These are phyloP conservation scores for Trichogramma evanescens DNA, from an alignment of 2,888 invertebrate genomes.

Conservation along the genomic window DNA sequence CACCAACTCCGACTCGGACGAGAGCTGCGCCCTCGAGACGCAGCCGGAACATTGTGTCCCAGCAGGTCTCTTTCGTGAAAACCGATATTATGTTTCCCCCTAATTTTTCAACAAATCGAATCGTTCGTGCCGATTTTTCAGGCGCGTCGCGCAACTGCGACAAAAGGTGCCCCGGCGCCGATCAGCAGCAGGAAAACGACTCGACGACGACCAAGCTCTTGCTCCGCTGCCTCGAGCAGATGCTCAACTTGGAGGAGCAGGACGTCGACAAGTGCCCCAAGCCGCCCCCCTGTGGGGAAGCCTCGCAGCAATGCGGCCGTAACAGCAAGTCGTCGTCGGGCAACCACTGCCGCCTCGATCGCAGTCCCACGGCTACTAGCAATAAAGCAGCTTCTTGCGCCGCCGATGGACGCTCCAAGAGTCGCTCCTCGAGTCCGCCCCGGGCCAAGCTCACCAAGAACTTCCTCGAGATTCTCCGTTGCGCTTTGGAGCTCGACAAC, in stretches of 20 bases:
- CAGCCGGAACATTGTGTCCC: background rate
- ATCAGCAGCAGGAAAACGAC: background rate
- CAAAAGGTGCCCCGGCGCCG: background rate
- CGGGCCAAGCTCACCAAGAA: slow-evolving; percentile 15
- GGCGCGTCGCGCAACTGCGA: background rate
- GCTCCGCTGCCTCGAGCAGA: slow-evolving; percentile 20
- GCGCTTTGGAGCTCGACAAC: slow-evolving; percentile 16
- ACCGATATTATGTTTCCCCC: no score
- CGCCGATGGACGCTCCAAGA: background rate
- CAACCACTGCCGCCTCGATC: no score
- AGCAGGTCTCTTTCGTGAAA: no score
- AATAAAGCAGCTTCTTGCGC: background rate
- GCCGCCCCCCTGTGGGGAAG: no score
- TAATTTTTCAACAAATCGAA: no score
- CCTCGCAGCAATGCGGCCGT: no score
- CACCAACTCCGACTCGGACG: background rate
- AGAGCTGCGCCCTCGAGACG: slow-evolving; percentile 2
- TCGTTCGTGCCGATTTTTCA: background rate
- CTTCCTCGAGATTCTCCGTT: slow-evolving; percentile 20
- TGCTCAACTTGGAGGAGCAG: slow-evolving; percentile 20
- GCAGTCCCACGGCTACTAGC: no score
- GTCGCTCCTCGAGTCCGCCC: background rate
- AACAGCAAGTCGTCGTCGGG: no score
- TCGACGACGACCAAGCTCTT: slow-evolving; percentile 14
- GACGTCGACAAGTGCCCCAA: background rate